Evolutionary conservation across 37 sponge, comb jelly and placozoan genomes (phyloP).

Genomic region (Bolinopsis microptera): DNA sequence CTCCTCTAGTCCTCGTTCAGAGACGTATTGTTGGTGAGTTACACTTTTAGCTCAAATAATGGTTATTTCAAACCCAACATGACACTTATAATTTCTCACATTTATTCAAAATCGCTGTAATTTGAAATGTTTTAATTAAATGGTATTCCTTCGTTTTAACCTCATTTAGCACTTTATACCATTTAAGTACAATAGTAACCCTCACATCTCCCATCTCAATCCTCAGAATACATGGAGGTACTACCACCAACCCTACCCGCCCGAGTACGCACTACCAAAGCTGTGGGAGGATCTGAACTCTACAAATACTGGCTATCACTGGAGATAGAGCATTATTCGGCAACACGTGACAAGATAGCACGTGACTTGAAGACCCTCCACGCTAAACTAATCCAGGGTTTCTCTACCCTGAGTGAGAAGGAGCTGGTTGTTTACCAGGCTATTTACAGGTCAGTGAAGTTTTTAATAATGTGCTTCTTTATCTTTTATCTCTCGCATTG

Average conservation of each 20-base stretch:
- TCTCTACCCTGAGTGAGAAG: neutral
- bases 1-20: conserved; percentile 32
- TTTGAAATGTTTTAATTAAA: no score
- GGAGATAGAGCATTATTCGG: neutral
- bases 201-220: no score
- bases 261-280: neutral
- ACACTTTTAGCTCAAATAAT: no score
- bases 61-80: no score
- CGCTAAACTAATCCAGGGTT: conserved; percentile 33
- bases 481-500: no score
- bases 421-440: conserved; percentile 10
- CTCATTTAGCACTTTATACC: no score
- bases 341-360: conserved; percentile 25
- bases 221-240: conserved; percentile 48
- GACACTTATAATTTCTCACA: no score
- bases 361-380: conserved; percentile 35
- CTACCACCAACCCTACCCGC: conserved; percentile 12
- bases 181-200: no score
- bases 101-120: no score
- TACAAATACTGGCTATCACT: conserved; percentile 26
- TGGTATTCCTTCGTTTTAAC: no score
- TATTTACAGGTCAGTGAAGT: neutral
- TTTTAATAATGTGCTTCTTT: neutral
- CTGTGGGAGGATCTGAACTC: neutral
- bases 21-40: conserved; percentile 45